Base-by-base conservation (phyloP, 2,797 vertebrate genomes). In the Hylomyscus alleni region DNA sequence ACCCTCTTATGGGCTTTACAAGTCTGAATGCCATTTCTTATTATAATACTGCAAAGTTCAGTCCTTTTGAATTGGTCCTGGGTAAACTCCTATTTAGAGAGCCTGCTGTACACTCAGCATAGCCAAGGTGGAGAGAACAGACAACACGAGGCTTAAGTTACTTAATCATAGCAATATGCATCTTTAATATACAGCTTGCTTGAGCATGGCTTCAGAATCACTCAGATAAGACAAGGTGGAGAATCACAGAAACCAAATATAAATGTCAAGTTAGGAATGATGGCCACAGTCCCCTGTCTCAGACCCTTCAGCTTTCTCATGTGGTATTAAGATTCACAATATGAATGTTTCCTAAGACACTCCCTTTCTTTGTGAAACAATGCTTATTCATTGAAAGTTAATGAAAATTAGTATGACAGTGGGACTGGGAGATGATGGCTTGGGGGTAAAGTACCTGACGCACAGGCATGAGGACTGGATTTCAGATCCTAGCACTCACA, bases 381-480 rank as follows among this genome's bases (percentile, higher is more conserved):
- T 31, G 24, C 5, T 0, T 60, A 37, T 82, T 89, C 52, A 76
- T 40, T 17, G 69, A 89, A 81, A 17, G 2, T 62, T 58, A 77
- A 92, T 92, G 73, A 94, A 78, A 81, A 92, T 65, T 75, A 31
- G 76, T 87, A 76, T 89, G 91, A 76, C 95, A 88, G 29, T 72
- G 80, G 15, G 31, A 15, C 29, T 9, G 62, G 50, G 50, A 40
- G 84, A 54, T 29, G 50, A 87, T 34, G 50, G 50, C 52, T 54
- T 37, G 13, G 47, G n/a, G 50, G 31, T 10, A 69, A 69, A 52
- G 19, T 52, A 31, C 9, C 6, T 22, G 44, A 50, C 24, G 3
- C 22, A 22, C 34, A 86, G 34, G 14, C 13, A 6, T n/a, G 34
- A 29, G 44, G n/a, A 54, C 34, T 13, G 24, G 34, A 37, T 22